Percentiles rank a stretch among this genome's conserved stretches.
Evolutionary conservation across 2,888 invertebrate species (phyloP).

Genomic region (Tipula helvola): DNA sequence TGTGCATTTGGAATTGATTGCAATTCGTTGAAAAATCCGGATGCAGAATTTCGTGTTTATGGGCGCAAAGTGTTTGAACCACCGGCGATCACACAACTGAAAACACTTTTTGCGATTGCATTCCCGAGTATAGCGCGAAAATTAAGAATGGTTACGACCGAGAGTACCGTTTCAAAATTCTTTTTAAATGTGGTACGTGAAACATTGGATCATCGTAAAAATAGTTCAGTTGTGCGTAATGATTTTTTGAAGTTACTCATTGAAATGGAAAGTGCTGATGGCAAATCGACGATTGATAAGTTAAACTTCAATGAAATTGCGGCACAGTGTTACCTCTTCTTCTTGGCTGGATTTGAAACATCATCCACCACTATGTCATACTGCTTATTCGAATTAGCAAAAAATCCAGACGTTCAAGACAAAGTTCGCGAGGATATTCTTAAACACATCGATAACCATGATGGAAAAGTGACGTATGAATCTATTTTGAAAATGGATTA

Average conservation of each 20-base stretch:
- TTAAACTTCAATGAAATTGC: conserved; percentile 25
- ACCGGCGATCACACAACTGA: neutral
- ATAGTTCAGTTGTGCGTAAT: conserved; percentile 29
- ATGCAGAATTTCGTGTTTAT: neutral
- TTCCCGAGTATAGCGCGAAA: neutral
- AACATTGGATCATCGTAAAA: conserved; percentile 31
- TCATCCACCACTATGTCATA: conserved; percentile 33
- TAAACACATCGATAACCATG: conserved; percentile 25
- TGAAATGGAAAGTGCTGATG: conserved; percentile 27
- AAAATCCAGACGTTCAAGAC: conserved; percentile 30
- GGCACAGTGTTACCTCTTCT: conserved; percentile 34
- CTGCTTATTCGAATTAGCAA: conserved; percentile 33
- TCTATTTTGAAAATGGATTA: conserved; percentile 34
- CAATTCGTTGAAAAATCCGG: neutral
- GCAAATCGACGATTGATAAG: neutral
- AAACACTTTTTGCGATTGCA: neutral
- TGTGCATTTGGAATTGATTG: neutral
- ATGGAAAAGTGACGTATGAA: conserved; percentile 32
- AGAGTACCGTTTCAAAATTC: conserved; percentile 16
- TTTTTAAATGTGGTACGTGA: conserved; percentile 29
- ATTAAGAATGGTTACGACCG: neutral
- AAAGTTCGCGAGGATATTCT: conserved; percentile 31
- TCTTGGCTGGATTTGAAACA: conserved; percentile 37
- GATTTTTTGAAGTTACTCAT: conserved; percentile 43
- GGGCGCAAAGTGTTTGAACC: neutral